phyloP scores from a whole-genome alignment of 1,140 invertebrate genomes.

The Proctacanthus coquilletti region DNA sequence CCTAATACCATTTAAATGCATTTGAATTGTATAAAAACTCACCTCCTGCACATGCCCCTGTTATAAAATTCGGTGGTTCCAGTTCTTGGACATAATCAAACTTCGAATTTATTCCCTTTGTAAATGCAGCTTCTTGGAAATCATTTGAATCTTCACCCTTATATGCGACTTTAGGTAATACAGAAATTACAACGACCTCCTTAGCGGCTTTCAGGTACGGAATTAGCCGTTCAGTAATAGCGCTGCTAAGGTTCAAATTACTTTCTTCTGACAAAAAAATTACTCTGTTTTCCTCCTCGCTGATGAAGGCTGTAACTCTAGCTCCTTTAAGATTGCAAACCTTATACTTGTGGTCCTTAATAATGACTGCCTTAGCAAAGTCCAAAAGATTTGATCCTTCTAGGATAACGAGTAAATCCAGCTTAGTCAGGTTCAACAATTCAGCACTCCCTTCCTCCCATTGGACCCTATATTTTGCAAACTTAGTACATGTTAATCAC shows the following conservation, averaged over 20 bases:
- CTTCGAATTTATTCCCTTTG: slow-evolving; percentile 12
- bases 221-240: slow-evolving; percentile 16
- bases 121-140: slow-evolving; percentile 14
- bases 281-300: slow-evolving; percentile 12
- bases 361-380: slow-evolving; percentile 11
- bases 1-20: neutral
- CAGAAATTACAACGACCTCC: slow-evolving; percentile 17
- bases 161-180: slow-evolving; percentile 22
- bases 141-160: slow-evolving; percentile 20
- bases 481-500: too few relatives aligned
- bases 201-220: slow-evolving; percentile 16
- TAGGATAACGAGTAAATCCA: slow-evolving; percentile 18
- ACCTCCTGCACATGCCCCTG: slow-evolving; percentile 21
- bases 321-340: slow-evolving; percentile 12
- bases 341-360: slow-evolving; percentile 9
- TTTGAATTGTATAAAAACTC: slow-evolving; percentile 5
- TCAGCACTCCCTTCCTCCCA: too few relatives aligned
- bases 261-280: slow-evolving; percentile 16
- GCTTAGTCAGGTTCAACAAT: slow-evolving; percentile 11
- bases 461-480: too few relatives aligned
- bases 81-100: slow-evolving; percentile 12
- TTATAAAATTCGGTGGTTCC: slow-evolving; percentile 23
- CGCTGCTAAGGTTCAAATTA: slow-evolving; percentile 18
- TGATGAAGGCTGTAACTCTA: too few relatives aligned
- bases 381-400: slow-evolving; percentile 15